phyloP scores from a whole-genome alignment of 23 tunicate species.

The Clavelina lepadiformis region DNA sequence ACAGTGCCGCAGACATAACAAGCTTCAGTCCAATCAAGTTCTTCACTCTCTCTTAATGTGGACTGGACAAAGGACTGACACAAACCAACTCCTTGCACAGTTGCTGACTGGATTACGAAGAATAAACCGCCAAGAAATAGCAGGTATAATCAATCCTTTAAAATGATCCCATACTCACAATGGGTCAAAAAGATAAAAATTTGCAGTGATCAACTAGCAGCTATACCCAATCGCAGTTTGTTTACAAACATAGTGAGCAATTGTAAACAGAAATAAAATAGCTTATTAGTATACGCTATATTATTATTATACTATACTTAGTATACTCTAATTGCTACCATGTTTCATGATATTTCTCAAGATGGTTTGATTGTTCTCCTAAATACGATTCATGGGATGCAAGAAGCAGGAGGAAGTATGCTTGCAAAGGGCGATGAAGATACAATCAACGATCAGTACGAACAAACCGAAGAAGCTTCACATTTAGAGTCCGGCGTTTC shows the following conservation, averaged over 20 bases:
- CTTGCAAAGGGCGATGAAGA: not conserved
- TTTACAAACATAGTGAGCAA: no score
- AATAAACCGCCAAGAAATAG: constrained; percentile 60
- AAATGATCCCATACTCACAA: no score
- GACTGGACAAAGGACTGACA: constrained; percentile 52
- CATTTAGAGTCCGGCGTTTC: constrained; percentile 16
- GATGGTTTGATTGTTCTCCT: not conserved
- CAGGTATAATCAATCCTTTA: no score
- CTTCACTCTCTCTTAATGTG: constrained; percentile 63
- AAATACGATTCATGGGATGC: not conserved
- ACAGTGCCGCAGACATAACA: constrained; percentile 59
- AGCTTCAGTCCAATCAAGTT: constrained; percentile 57
- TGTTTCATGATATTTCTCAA: no score
- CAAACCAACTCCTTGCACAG: constrained; percentile 36
- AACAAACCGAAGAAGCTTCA: not conserved
- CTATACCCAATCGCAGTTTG: no score
- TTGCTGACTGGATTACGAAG: constrained; percentile 31
- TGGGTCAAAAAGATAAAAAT: no score
- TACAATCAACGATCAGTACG: not conserved
- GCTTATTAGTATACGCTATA: no score
- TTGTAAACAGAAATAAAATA: no score
- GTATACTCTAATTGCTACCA: no score
- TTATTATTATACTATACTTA: no score
- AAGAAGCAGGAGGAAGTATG: not conserved
- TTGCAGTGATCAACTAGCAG: no score